These are phyloP conservation scores for Eulimnadia texana DNA, from an alignment of 1,140 invertebrate species.

Conservation along the genomic window DNA sequence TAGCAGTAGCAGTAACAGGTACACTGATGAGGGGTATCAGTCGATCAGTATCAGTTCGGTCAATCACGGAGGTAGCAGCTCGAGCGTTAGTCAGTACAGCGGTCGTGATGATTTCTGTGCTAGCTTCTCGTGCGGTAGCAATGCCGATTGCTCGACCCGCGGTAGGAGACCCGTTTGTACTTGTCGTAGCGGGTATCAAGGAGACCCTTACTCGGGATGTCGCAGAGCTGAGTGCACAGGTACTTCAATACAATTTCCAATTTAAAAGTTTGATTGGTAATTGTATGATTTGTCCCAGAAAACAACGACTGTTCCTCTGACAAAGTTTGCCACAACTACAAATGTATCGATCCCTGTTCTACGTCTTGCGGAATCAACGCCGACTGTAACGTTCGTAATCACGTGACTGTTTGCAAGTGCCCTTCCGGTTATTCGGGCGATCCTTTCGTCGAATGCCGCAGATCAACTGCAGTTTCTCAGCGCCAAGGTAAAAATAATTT, in stretches of 20 bases:
- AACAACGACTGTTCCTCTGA: constrained; percentile 29
- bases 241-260: constrained; percentile 21
- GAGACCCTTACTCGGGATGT: constrained; percentile 44
- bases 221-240: constrained; percentile 42
- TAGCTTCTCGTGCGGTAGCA: constrained; percentile 25
- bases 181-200: constrained; percentile 42
- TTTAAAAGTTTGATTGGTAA: too few relatives aligned
- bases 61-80: background rate
- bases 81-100: background rate
- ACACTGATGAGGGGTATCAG: background rate
- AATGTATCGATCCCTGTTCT: constrained; percentile 32
- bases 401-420: constrained; percentile 28
- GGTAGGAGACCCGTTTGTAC: constrained; percentile 39
- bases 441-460: constrained; percentile 38
- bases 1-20: background rate
- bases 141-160: constrained; percentile 34
- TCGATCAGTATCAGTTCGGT: background rate
- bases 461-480: background rate
- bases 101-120: constrained; percentile 21
- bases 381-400: constrained; percentile 31
- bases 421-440: constrained; percentile 34
- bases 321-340: constrained; percentile 32
- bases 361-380: constrained; percentile 32
- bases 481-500: background rate
- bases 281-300: background rate